A percentile compares a stretch with the other conserved stretches of the same genome.
Conservation (phyloP, 2,888 invertebrate species). For the Aplocera efformata region DNA sequence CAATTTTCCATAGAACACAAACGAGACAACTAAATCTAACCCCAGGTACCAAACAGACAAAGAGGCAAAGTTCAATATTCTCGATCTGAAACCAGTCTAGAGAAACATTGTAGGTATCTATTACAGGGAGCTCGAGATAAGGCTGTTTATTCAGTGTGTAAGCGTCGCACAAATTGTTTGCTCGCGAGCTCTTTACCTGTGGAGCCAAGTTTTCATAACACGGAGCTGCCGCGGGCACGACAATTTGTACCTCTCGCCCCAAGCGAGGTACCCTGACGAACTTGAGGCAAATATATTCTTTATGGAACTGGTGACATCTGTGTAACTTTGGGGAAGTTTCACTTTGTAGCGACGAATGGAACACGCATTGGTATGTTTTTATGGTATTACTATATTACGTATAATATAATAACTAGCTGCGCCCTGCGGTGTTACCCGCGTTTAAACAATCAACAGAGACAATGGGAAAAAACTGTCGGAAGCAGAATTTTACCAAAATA, state of each 20-base stretch:
- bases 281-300: conserved; percentile 59
- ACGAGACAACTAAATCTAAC: too few relatives aligned
- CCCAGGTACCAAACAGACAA: neutral
- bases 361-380: too few relatives aligned
- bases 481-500: too few relatives aligned
- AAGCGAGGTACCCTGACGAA: conserved; percentile 65
- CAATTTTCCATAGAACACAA: too few relatives aligned
- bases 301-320: conserved; percentile 37
- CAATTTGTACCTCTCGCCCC: conserved; percentile 63
- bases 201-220: conserved; percentile 68
- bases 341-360: too few relatives aligned
- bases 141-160: conserved; percentile 69
- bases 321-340: conserved; percentile 9
- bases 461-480: too few relatives aligned
- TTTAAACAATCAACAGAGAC: too few relatives aligned
- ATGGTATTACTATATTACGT: too few relatives aligned
- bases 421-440: too few relatives aligned
- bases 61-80: conserved; percentile 26
- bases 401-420: too few relatives aligned
- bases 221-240: conserved; percentile 61
- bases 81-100: conserved; percentile 35
- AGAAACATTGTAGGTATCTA: conserved; percentile 50
- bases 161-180: conserved; percentile 74
- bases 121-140: conserved; percentile 53
- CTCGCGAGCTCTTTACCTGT: conserved; percentile 64